phyloP scores from a whole-genome alignment of 2,888 invertebrate species.

The Cabera pusaria region DNA sequence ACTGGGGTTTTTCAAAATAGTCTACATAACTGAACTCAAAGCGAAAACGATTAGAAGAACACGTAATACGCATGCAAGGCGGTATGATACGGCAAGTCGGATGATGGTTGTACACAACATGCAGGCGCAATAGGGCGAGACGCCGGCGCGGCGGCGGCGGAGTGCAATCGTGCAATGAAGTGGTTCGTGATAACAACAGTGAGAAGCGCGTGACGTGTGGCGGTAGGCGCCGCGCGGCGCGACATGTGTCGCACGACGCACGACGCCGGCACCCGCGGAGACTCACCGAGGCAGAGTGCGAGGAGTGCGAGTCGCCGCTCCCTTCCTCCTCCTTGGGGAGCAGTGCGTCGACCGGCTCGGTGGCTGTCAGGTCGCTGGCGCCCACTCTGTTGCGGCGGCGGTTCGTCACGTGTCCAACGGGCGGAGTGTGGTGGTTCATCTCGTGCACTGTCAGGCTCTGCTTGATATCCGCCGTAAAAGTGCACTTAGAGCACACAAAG shows the following conservation, averaged over 20 bases:
- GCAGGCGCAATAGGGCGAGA: constrained; percentile 52
- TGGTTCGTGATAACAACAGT: constrained; percentile 50
- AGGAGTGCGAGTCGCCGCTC: constrained; percentile 76
- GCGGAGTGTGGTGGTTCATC: constrained; percentile 94
- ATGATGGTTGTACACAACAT: constrained; percentile 19
- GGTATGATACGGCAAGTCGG: constrained; percentile 3
- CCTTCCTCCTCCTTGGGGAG: constrained; percentile 75
- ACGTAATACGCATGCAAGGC: constrained; percentile 6
- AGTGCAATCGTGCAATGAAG: constrained; percentile 40
- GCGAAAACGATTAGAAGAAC: not conserved
- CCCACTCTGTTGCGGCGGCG: constrained; percentile 90
- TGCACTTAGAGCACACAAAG: constrained; percentile 93
- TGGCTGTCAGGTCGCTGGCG: constrained; percentile 84
- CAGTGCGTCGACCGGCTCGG: constrained; percentile 51
- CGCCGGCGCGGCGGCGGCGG: constrained; percentile 50
- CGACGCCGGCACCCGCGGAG: constrained; percentile 34
- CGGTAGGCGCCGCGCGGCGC: constrained; percentile 47
- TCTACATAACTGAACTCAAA: no score
- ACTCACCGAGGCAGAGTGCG: constrained; percentile 73
- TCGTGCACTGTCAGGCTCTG: constrained; percentile 96
- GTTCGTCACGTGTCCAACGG: constrained; percentile 85
- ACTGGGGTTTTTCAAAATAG: not conserved
- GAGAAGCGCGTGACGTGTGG: constrained; percentile 64
- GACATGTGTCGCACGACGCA: constrained; percentile 47
- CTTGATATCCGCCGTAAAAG: constrained; percentile 95